Evolutionary conservation across 2,888 invertebrate species (phyloP).

Genomic region (Poecilobothrus nobilitatus): DNA sequence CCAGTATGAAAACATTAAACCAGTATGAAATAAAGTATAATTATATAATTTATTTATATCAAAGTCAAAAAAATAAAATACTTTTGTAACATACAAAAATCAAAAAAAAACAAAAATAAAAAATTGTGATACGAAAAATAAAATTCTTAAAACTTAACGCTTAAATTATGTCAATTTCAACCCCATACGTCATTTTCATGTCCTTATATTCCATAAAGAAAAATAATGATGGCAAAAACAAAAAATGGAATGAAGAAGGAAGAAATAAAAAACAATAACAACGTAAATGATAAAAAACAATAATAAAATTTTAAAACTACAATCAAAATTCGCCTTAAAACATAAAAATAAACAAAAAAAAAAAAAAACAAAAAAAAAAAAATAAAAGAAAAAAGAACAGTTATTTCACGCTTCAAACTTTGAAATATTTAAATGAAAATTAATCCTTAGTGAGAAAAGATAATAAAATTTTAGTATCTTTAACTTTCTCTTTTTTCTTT

Average conservation of each 20-base stretch:
- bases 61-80: too few relatives aligned
- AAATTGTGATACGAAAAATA: too few relatives aligned
- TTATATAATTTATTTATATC: too few relatives aligned
- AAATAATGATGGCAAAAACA: too few relatives aligned
- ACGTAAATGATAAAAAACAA: background rate
- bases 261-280: background rate
- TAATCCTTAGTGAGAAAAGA: constrained; percentile 3
- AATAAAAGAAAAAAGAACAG: background rate
- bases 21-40: too few relatives aligned
- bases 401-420: background rate
- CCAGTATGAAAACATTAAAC: too few relatives aligned
- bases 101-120: too few relatives aligned
- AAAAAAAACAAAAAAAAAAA: background rate
- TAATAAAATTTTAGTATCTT: constrained; percentile 6
- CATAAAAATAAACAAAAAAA: background rate
- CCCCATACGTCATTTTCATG: too few relatives aligned
- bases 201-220: too few relatives aligned
- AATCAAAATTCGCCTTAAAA: background rate
- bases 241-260: background rate
- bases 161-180: too few relatives aligned
- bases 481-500: background rate
- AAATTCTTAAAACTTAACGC: too few relatives aligned
- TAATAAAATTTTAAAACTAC: background rate
- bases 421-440: background rate
- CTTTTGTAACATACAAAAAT: too few relatives aligned